A percentile compares a stretch with the other conserved stretches of the same genome.
Evolutionary conservation across 1,140 invertebrate genomes (phyloP).

Genomic region (Conopomorpha cramerella): DNA sequence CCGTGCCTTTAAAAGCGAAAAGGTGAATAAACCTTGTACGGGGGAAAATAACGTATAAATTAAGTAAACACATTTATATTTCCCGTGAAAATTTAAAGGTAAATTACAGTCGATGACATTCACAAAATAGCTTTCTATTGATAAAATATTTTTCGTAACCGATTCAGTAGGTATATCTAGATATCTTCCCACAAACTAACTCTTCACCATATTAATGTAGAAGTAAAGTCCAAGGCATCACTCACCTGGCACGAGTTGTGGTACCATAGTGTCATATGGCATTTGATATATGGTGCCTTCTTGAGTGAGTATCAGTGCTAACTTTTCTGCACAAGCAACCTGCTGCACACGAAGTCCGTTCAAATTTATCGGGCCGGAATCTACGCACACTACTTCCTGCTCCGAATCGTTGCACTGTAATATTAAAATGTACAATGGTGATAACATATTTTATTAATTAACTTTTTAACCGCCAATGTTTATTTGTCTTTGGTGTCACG

Average conservation of each 20-base stretch:
- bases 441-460: not conserved
- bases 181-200: too few relatives aligned
- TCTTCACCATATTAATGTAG: too few relatives aligned
- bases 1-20: too few relatives aligned
- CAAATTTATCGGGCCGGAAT: conserved; percentile 38
- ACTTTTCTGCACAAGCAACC: conserved; percentile 59
- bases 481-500: not conserved
- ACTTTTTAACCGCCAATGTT: not conserved
- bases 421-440: conserved; percentile 1
- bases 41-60: too few relatives aligned
- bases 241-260: conserved; percentile 48
- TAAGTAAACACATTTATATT: too few relatives aligned
- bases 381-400: conserved; percentile 60
- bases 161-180: too few relatives aligned
- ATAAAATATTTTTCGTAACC: too few relatives aligned
- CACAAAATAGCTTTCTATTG: too few relatives aligned
- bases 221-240: too few relatives aligned
- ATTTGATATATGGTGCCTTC: conserved; percentile 60
- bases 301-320: conserved; percentile 56
- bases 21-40: too few relatives aligned
- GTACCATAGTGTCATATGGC: conserved; percentile 48
- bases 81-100: too few relatives aligned
- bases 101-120: too few relatives aligned
- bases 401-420: conserved; percentile 48
- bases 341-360: conserved; percentile 57